Evolutionary conservation across 2,888 invertebrate species (phyloP).

Genomic region (Latrodectus hesperus): DNA sequence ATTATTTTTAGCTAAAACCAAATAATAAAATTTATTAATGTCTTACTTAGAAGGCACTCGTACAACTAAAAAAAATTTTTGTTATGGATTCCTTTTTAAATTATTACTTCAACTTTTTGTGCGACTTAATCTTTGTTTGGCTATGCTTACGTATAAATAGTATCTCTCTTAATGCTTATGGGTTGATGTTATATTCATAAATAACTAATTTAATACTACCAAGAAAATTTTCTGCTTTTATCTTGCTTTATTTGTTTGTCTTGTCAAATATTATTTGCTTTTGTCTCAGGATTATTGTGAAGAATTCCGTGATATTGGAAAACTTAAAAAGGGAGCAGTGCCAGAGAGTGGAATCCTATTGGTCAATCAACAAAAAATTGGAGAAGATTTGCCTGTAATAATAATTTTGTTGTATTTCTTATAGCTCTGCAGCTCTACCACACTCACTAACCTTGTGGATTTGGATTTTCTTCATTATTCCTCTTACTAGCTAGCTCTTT

Average conservation of each 20-base stretch:
- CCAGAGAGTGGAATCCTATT: slow-evolving; percentile 94
- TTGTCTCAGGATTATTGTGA: slow-evolving; percentile 90
- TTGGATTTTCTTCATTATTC: slow-evolving; percentile 29
- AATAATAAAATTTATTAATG: too few species aligned
- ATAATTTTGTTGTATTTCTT: slow-evolving; percentile 51
- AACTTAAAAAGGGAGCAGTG: slow-evolving; percentile 90
- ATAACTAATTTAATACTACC: neutral
- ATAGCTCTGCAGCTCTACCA: slow-evolving; percentile 15
- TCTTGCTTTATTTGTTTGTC: slow-evolving; percentile 31
- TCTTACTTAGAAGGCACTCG: too few species aligned
- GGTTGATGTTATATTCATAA: neutral
- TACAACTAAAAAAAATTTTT: too few species aligned
- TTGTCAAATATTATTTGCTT: slow-evolving; percentile 59
- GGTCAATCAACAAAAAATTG: slow-evolving; percentile 95
- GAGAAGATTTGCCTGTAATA: slow-evolving; percentile 93
- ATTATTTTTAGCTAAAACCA: too few species aligned
- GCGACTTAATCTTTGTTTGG: too few species aligned
- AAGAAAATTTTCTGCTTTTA: neutral
- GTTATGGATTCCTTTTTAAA: too few species aligned
- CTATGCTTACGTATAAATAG: too few species aligned
- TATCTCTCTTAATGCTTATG: neutral
- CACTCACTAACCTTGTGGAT: slow-evolving; percentile 37
- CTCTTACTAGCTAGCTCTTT: neutral
- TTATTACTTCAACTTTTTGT: too few species aligned
- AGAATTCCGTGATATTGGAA: slow-evolving; percentile 92